These are phyloP conservation scores for Trimorus sp. DNA, from an alignment of 2,888 invertebrate species.

Conservation along the genomic window DNA sequence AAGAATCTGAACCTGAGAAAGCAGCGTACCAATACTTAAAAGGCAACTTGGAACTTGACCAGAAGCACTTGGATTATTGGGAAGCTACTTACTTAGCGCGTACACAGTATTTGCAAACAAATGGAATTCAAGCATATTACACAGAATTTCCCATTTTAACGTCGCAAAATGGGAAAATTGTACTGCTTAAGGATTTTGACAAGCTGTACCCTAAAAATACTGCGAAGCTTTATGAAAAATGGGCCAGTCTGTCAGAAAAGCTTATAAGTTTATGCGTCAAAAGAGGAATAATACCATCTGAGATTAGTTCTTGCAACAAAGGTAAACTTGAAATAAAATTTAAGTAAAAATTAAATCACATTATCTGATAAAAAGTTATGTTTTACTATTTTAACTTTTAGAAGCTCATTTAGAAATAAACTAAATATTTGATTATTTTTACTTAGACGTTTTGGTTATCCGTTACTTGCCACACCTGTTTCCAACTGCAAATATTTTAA, in stretches of 20 bases:
- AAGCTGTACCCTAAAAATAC: no score
- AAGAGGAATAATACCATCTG: not conserved
- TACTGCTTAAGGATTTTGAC: no score
- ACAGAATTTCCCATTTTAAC: no score
- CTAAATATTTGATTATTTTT: not conserved
- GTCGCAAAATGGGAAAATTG: no score
- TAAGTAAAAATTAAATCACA: not conserved
- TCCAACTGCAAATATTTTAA: not conserved
- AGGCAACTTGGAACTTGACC: slow-evolving; percentile 14
- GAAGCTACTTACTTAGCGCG: not conserved
- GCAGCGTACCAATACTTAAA: slow-evolving; percentile 27
- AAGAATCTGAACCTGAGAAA: not conserved
- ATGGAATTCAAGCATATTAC: no score
- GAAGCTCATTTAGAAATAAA: not conserved
- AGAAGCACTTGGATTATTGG: slow-evolving; percentile 27
- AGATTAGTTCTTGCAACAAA: not conserved
- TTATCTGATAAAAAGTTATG: not conserved
- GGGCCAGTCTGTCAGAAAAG: slow-evolving; percentile 25
- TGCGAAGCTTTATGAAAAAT: not conserved
- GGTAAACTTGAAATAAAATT: not conserved
- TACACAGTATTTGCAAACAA: slow-evolving; percentile 17
- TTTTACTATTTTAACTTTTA: not conserved
- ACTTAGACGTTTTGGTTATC: not conserved
- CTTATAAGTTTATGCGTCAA: slow-evolving; percentile 4
- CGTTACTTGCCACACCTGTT: slow-evolving; percentile 1